Evolutionary conservation across 2,888 invertebrate species (phyloP), one percentile per base, ranked within the genome.

Genomic region (Oasisia sp.): DNA sequence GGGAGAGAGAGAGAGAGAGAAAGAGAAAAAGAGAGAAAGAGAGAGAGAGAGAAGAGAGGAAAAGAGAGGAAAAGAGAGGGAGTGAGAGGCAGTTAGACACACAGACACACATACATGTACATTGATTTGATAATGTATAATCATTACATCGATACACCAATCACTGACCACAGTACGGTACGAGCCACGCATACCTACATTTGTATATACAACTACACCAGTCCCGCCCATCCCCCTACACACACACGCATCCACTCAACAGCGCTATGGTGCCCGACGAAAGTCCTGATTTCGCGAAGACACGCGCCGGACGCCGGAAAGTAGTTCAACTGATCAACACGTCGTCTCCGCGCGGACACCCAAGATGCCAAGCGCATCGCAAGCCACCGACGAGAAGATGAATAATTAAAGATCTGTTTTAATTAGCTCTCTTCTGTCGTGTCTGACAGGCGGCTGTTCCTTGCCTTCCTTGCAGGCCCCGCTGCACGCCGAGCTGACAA

Each of bases 361-460:
- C 74, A 74, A 74, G 74, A 27, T 74, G 74, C 74, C 74, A 74
- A 38, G 27, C 74, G 27, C 74, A 74, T 19, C 74, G n/a, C 27
- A 74, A 74, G 74, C 74, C 74, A n/a, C 1, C 74, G 74, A 74
- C 14, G n/a, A 74, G 74, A 27, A 4, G 74, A 74, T 74, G 74
- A 74, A 74, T 74, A 74, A 74, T 74, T 74, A 74, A 74, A 74
- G 74, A n/a, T 74, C 74, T 74, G 74, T 74, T 74, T 74, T 74
- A 74, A 74, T 74, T 74, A 74, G 74, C 74, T 74, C 74, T 74
- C 74, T 27, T 27, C 74, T 74, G 74, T 74, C 74, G 74, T 27
- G 74, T 19, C 74, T 74, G 74, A 74, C 74, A 74, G 27, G 74
- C 74, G 74, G 74, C 74, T 74, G 74, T n/a, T n/a, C 27, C n/a